Evolutionary conservation across 2,113 vertebrate species (phyloP), one percentile per base, ranked within the genome.

Genomic region (Bambusicola thoracicus): DNA sequence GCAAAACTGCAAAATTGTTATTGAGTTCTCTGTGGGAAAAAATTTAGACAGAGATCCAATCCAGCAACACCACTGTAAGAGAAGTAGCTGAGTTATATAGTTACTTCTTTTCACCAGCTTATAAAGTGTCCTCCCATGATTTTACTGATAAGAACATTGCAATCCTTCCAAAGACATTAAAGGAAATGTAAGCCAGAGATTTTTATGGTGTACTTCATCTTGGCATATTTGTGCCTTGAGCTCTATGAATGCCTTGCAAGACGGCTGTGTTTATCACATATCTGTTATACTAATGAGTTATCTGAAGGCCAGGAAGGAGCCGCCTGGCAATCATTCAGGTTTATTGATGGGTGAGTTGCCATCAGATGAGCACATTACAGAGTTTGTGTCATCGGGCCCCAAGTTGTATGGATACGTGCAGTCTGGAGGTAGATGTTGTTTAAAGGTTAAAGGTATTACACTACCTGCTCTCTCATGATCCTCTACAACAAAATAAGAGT

Each of bases 111-210:
- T 44, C 22, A 29, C 38, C 76, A n/a, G 10, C 7, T 87, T 43
- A 40, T 1, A 2, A 24, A 40, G 11, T 40, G 27, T 55, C 32
- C 27, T 72, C 2, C 2, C 44, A 24, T 72, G 69, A 68, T 48
- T 40, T 6, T 62, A 34, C 40, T 2, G 3, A 6, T n/a, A 41
- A 66, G 11, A 24, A n/a, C 19, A 5, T 1, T 1, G 13, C 29
- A 12, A 38, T 8, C 63, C 13, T 40, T 25, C 80, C 40, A 48
- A 13, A 30, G 61, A 67, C 51, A 12, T 1, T 59, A 72, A 83
- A 77, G 11, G 30, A 43, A 43, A 14, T 32, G 7, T 53, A n/a
- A 83, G 22, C 17, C 63, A 58, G 27, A 49, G 3, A 19, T 66
- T 73, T 81, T 73, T 24, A 63, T 34, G 34, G 7, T 6, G 27